Conservation (phyloP, 1,140 invertebrate genomes). For the Heliothis subflexa region DNA sequence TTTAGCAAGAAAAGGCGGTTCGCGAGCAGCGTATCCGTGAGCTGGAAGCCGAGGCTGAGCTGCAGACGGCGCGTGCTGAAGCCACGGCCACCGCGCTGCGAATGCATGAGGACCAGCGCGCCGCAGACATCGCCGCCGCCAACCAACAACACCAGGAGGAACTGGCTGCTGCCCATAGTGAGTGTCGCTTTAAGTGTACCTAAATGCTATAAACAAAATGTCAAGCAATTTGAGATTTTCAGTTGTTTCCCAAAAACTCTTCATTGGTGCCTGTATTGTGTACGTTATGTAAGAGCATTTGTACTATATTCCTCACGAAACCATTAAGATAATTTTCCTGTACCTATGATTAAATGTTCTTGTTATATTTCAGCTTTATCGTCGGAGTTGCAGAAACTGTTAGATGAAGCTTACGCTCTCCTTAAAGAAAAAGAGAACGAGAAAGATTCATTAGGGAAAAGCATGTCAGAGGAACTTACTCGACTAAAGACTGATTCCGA, state of each 20-base stretch:
- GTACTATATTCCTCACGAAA: too few relatives aligned
- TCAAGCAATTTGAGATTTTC: too few relatives aligned
- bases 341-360: constrained; percentile 24
- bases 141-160: constrained; percentile 81
- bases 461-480: constrained; percentile 80
- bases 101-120: constrained; percentile 75
- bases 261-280: too few relatives aligned
- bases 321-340: neutral
- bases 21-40: constrained; percentile 76
- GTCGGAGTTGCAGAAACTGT: constrained; percentile 82
- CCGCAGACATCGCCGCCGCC: constrained; percentile 68
- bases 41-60: constrained; percentile 81
- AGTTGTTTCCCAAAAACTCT: too few relatives aligned
- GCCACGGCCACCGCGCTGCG: constrained; percentile 81
- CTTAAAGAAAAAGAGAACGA: constrained; percentile 84
- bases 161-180: constrained; percentile 79
- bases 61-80: constrained; percentile 81
- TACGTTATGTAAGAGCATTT: too few relatives aligned
- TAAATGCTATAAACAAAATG: too few relatives aligned
- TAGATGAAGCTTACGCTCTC: constrained; percentile 84
- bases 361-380: constrained; percentile 71
- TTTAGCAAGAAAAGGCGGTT: constrained; percentile 71
- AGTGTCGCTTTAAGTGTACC: constrained; percentile 30
- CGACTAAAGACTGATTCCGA: constrained; percentile 81
- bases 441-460: constrained; percentile 84